Evolutionary conservation across 2,888 invertebrate species (phyloP), one percentile per base, ranked within the genome.

Genomic region (Phorcus lineatus): DNA sequence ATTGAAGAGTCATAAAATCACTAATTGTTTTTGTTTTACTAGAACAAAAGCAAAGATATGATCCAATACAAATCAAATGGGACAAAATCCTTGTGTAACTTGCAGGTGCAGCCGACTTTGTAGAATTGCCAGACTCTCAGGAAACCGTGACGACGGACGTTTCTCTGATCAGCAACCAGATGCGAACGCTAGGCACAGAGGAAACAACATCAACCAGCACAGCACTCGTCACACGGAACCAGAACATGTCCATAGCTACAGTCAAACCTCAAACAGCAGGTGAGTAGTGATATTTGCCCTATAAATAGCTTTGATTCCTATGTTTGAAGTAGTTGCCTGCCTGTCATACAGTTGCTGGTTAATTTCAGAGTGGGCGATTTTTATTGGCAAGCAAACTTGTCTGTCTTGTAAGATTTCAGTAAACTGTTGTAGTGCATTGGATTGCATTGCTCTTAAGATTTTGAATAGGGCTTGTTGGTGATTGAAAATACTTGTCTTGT

Each of bases 121-220:
- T 85, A 3, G 79, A 82, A 19, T 28, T 40, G 7, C 67, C 74
- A 19, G 40, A 24, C 11, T 36, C 19, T 16, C 31, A 54, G 7
- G 81, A 75, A 3, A 77, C 80, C 7, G 74, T 75, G n/a, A 81
- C 55, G 9, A 80, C 88, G 11, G 92, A 93, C 82, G 88, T 93
- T 11, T 93, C 93, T 17, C 84, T 93, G 40, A 86, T 93, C 11
- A 91, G 90, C 17, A 97, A 97, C 0, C 95, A 94, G 83, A 93
- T 97, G 24, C 94, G 96, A 82, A 94, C 94, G 74, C 80, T 91
- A 9, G 91, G 92, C 17, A 40, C 81, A 36, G 76, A 81, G 74
- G 53, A 67, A 11, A n/a, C 57, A 19, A 24, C 70, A 19, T 28
- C 57, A 22, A 74, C 81, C 6, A 85, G 85, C 11, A 85, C 84